phyloP scores from a whole-genome alignment of 2,797 vertebrate species.

The Zenarchopterus dispar region DNA sequence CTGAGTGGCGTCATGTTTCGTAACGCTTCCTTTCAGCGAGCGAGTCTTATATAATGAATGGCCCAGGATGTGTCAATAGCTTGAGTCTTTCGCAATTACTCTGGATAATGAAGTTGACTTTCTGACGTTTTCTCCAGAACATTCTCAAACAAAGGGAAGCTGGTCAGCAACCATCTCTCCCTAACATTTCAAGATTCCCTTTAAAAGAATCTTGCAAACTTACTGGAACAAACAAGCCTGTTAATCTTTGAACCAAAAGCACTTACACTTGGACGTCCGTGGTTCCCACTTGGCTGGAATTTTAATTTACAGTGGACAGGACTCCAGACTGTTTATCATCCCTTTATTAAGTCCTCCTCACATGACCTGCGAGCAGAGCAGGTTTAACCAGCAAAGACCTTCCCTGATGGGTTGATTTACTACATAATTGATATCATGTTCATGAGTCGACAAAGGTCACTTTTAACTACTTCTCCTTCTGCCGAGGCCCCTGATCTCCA shows the following conservation, averaged over 20 bases:
- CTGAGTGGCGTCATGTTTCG: constrained; percentile 66
- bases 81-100: constrained; percentile 40
- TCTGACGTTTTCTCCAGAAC: neutral
- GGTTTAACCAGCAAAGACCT: constrained; percentile 37
- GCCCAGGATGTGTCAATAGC: constrained; percentile 50
- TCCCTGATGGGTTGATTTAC: constrained; percentile 56
- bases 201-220: neutral
- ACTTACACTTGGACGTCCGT: constrained; percentile 7
- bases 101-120: constrained; percentile 7
- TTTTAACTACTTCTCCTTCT: constrained; percentile 10
- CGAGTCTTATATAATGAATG: constrained; percentile 48
- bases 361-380: constrained; percentile 35
- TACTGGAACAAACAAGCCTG: neutral
- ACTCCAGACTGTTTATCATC: constrained; percentile 23
- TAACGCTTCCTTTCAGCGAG: constrained; percentile 65
- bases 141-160: constrained; percentile 2
- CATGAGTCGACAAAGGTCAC: constrained; percentile 24
- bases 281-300: neutral
- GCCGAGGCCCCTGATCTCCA: neutral
- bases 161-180: neutral
- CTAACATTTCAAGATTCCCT: neutral
- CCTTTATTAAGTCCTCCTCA: constrained; percentile 35
- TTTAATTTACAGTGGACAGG: constrained; percentile 31
- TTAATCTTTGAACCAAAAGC: constrained; percentile 1
- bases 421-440: constrained; percentile 38